Conservation (phyloP, 2,113 vertebrate genomes). For the Melanerpes aurifrons region DNA sequence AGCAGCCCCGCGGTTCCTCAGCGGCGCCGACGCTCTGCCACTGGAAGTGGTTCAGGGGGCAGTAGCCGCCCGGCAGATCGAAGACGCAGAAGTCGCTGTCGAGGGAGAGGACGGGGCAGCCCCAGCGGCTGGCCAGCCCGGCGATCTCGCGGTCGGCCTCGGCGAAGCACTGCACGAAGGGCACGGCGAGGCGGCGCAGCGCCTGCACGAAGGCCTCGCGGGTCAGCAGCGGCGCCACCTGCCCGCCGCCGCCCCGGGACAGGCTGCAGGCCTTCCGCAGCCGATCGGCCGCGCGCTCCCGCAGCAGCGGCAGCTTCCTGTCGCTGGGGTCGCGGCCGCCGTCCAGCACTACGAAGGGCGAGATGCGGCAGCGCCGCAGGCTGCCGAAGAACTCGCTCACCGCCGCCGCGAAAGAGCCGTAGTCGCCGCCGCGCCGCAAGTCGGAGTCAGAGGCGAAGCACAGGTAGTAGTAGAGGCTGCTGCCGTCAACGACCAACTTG, state of each 20-base stretch:
- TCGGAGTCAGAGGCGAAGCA: conserved; percentile 84
- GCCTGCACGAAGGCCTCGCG: conserved; percentile 86
- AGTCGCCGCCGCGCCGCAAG: conserved; percentile 88
- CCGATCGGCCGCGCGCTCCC: conserved; percentile 80
- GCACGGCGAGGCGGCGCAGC: conserved; percentile 78
- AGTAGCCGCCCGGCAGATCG: conserved; percentile 87
- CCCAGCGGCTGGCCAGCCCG: conserved; percentile 89
- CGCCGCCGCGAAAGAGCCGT: conserved; percentile 79
- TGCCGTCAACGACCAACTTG: conserved; percentile 88
- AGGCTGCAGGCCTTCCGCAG: conserved; percentile 83
- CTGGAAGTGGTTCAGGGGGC: conserved; percentile 85
- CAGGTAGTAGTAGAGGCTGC: conserved; percentile 86
- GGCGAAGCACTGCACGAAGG: conserved; percentile 86
- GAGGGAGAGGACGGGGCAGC: conserved; percentile 88
- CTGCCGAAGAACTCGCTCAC: conserved; percentile 82
- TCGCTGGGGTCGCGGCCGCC: conserved; percentile 87
- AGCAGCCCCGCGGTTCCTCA: conserved; percentile 65
- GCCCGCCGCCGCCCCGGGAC: conserved; percentile 71
- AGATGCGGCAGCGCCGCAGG: conserved; percentile 81
- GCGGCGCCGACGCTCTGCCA: conserved; percentile 77
- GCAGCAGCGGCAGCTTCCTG: conserved; percentile 87
- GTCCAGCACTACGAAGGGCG: conserved; percentile 89
- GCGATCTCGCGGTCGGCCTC: conserved; percentile 94
- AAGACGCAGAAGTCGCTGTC: conserved; percentile 97
- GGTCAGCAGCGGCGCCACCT: conserved; percentile 84